Evolutionary conservation across 2,113 vertebrate species (phyloP).

Genomic region (Campylorhamphus procurvoides): DNA sequence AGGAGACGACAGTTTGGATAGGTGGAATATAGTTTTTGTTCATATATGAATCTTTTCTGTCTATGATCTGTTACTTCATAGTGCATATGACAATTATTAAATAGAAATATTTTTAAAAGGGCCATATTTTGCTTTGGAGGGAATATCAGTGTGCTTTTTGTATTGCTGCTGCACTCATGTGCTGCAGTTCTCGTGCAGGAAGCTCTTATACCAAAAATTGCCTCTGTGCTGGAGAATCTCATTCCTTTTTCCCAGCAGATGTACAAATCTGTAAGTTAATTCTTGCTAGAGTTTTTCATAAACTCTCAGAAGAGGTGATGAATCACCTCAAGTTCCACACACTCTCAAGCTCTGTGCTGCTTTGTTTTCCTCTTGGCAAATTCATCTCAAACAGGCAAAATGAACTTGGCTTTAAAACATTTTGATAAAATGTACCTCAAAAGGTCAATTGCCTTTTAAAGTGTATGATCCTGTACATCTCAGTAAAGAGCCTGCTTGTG

Average conservation of each 20-base stretch:
- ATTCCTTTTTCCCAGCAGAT: background rate
- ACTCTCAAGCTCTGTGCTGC: background rate
- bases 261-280: background rate
- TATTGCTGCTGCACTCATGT: background rate
- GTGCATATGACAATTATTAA: background rate
- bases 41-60: background rate
- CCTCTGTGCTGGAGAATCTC: background rate
- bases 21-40: slow-evolving; percentile 72
- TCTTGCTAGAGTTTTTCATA: background rate
- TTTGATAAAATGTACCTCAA: background rate
- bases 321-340: background rate
- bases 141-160: background rate
- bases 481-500: background rate
- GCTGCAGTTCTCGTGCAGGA: background rate
- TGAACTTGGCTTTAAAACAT: background rate
- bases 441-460: background rate
- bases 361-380: slow-evolving; percentile 25
- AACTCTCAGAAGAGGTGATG: background rate
- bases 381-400: background rate
- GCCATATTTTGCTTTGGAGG: background rate
- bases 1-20: slow-evolving; percentile 81
- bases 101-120: background rate
- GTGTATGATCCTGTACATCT: background rate
- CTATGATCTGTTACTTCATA: background rate
- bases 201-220: background rate